Base-by-base conservation (phyloP, 2,113 vertebrate species). In the Bujurquina vittata region DNA sequence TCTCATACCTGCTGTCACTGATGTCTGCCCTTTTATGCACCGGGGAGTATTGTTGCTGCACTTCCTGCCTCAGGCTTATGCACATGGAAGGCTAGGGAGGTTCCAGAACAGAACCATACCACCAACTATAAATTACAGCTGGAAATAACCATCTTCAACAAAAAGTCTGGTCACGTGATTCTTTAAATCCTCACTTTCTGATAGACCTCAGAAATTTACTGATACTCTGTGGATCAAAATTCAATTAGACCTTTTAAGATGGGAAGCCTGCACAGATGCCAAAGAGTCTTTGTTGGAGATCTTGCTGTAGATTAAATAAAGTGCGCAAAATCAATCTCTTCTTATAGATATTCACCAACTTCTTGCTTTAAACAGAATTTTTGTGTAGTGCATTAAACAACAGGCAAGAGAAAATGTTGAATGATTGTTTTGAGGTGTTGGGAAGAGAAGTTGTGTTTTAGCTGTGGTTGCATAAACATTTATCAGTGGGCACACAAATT, bases 401-500 rank as follows among this genome's bases (percentile, higher is more conserved):
- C 11, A 43, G 4, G 10, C 17, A 61, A 35, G 18, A 61, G 18
- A 20, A 61, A 61, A 35, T 12, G 0, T 29, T 49, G 46, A 0
- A 69, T 20, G 23, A 18, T 69, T 49, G 15, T 4, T 69, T 69
- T 29, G 5, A 49, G 23, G 40, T 69, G 46, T 29, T 49, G 26
- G 63, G 3, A 43, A 43, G 40, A 43, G 17, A 23, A 67, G 15
- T 67, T 49, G 40, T 49, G 22, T 67, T 67, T 67, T 67, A 67
- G 63, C 63, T 49, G 22, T 46, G 37, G 22, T 18, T 67, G 22
- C 63, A 67, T 37, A 46, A 46, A 9, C 22, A 49, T 46, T 22
- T 46, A 26, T 46, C 4, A 46, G 37, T 67, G 0, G 22, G 0
- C 0, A 2, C 22, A 67, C 22, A 67, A 46, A 40, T 46, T 40